These are phyloP conservation scores for Meloidogyne chitwoodi DNA, from an alignment of 1,140 invertebrate genomes.

Conservation along the genomic window DNA sequence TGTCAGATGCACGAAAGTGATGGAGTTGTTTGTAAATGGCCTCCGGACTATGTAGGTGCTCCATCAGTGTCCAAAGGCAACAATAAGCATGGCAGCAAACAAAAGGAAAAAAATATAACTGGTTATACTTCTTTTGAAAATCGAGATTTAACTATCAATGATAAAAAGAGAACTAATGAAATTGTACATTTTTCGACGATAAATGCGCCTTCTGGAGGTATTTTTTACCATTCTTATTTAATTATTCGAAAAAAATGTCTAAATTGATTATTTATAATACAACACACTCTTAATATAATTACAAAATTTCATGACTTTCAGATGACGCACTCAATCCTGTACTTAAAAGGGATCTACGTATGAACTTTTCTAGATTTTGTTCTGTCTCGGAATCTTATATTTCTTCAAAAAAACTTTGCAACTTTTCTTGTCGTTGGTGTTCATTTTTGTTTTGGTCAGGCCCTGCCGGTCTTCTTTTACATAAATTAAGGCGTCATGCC, in stretches of 20 bases:
- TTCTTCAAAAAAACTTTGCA: constrained; percentile 1
- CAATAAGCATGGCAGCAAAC: neutral
- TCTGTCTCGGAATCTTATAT: neutral
- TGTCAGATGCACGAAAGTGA: constrained; percentile 13
- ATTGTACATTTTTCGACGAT: neutral
- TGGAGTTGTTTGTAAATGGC: constrained; percentile 18
- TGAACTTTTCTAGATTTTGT: neutral
- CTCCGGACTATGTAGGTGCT: constrained; percentile 32
- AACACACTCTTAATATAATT: too few relatives aligned
- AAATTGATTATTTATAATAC: too few relatives aligned
- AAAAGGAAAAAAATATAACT: neutral
- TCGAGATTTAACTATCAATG: neutral
- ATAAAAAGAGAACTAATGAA: neutral
- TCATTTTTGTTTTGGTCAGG: neutral
- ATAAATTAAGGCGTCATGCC: constrained; percentile 2
- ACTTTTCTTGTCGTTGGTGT: constrained; percentile 8
- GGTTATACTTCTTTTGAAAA: neutral
- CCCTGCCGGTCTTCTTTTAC: neutral
- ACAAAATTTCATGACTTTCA: neutral
- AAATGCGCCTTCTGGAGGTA: neutral
- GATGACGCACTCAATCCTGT: neutral
- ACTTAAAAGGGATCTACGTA: neutral
- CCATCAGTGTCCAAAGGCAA: neutral
- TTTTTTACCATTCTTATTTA: neutral
- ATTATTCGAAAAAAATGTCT: too few relatives aligned